Conservation (phyloP, 1,140 invertebrate genomes). For the Papilio polyxenes region DNA sequence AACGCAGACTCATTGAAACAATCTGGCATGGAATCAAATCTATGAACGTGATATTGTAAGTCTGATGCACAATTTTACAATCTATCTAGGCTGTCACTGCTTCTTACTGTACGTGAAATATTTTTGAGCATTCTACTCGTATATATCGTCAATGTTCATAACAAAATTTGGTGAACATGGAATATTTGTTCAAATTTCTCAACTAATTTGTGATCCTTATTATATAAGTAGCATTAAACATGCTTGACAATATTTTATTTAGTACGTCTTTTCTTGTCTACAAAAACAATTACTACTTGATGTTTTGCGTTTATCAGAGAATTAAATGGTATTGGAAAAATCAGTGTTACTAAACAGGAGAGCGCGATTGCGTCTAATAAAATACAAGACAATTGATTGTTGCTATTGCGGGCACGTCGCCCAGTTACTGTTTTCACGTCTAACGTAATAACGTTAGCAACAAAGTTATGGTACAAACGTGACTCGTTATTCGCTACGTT, state of each 20-base stretch:
- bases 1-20: not conserved
- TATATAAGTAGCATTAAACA: slow-evolving; percentile 46
- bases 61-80: not conserved
- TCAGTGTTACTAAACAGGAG: slow-evolving; percentile 57
- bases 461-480: slow-evolving; percentile 75
- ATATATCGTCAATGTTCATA: too few relatives aligned
- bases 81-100: not conserved
- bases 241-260: slow-evolving; percentile 43
- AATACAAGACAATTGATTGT: slow-evolving; percentile 75
- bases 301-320: not conserved
- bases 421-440: slow-evolving; percentile 79
- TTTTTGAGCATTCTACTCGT: too few relatives aligned
- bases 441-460: slow-evolving; percentile 77
- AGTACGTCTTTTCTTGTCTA: slow-evolving; percentile 32
- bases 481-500: slow-evolving; percentile 60
- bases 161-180: too few relatives aligned
- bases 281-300: not conserved
- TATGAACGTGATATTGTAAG: not conserved
- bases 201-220: not conserved
- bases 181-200: not conserved
- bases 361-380: slow-evolving; percentile 59
- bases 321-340: slow-evolving; percentile 46
- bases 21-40: slow-evolving; percentile 17
- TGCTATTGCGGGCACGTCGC: slow-evolving; percentile 76
- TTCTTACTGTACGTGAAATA: not conserved